Conservation (phyloP, 2,888 invertebrate genomes). For the Hydroisotoma schaefferi region DNA sequence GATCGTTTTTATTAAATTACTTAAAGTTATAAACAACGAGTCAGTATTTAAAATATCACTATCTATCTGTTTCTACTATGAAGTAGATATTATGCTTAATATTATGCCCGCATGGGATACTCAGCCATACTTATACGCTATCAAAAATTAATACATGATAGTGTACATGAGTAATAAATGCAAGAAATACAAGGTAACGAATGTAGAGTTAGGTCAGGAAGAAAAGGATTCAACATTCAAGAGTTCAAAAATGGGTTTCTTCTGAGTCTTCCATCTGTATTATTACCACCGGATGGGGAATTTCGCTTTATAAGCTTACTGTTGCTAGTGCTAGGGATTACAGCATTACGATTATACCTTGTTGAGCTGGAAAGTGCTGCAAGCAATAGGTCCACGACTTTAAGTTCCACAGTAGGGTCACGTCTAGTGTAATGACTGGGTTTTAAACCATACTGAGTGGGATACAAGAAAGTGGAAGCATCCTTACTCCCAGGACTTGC, state of each 20-base stretch:
- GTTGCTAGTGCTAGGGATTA: background rate
- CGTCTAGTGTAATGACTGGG: constrained; percentile 19
- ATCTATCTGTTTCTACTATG: too few relatives aligned
- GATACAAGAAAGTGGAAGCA: constrained; percentile 13
- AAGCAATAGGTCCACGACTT: constrained; percentile 37
- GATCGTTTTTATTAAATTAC: too few relatives aligned
- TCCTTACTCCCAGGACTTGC: constrained; percentile 13
- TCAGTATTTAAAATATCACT: too few relatives aligned
- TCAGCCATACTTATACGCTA: too few relatives aligned
- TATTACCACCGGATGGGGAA: background rate
- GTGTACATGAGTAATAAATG: too few relatives aligned
- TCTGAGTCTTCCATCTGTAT: background rate
- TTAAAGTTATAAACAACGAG: too few relatives aligned
- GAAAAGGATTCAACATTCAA: too few relatives aligned
- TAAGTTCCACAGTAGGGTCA: constrained; percentile 28
- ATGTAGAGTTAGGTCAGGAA: too few relatives aligned
- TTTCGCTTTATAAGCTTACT: background rate
- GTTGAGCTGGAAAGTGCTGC: constrained; percentile 30
- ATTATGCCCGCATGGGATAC: too few relatives aligned
- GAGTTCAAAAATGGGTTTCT: constrained; percentile 24
- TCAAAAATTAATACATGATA: too few relatives aligned
- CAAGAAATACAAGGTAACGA: too few relatives aligned
- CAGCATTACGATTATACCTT: constrained; percentile 24
- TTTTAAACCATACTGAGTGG: constrained; percentile 5
- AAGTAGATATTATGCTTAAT: too few relatives aligned